A percentile compares a stretch with the other conserved stretches of the same genome.
phyloP scores from a whole-genome alignment of 1,140 invertebrate genomes.

The Aethina tumida region DNA sequence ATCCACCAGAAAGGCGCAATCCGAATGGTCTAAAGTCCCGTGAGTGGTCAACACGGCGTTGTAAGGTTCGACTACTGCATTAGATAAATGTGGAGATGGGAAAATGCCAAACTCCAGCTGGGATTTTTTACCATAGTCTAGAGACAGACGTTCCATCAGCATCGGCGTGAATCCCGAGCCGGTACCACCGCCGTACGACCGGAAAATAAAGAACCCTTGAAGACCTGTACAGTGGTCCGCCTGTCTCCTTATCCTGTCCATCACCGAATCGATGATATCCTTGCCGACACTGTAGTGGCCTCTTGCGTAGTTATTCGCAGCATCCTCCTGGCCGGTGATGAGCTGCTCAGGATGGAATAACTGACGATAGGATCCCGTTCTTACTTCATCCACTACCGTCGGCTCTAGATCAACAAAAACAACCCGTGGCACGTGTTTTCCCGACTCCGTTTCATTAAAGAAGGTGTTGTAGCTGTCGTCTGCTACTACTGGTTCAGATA shows the following conservation, averaged over 20 bases:
- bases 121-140: constrained; percentile 64
- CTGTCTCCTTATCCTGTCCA: too few species aligned
- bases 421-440: constrained; percentile 65
- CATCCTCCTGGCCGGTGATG: constrained; percentile 75
- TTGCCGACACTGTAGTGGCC: constrained; percentile 77
- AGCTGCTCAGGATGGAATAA: constrained; percentile 70
- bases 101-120: constrained; percentile 69
- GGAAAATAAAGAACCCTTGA: too few species aligned
- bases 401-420: constrained; percentile 75
- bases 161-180: constrained; percentile 70
- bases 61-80: constrained; percentile 61
- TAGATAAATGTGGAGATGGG: constrained; percentile 52
- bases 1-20: constrained; percentile 53
- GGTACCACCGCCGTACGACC: too few species aligned
- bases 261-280: too few species aligned
- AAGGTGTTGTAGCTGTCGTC: constrained; percentile 47
- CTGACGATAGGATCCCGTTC: constrained; percentile 59
- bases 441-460: constrained; percentile 50
- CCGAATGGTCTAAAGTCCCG: constrained; percentile 48
- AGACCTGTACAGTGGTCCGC: too few species aligned
- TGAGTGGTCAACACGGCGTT: constrained; percentile 53
- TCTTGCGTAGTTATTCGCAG: constrained; percentile 76
- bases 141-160: constrained; percentile 63
- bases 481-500: constrained; percentile 32
- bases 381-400: constrained; percentile 64